Base-by-base conservation (phyloP, 2,797 vertebrate genomes). In the Taeniopygia guttata region DNA sequence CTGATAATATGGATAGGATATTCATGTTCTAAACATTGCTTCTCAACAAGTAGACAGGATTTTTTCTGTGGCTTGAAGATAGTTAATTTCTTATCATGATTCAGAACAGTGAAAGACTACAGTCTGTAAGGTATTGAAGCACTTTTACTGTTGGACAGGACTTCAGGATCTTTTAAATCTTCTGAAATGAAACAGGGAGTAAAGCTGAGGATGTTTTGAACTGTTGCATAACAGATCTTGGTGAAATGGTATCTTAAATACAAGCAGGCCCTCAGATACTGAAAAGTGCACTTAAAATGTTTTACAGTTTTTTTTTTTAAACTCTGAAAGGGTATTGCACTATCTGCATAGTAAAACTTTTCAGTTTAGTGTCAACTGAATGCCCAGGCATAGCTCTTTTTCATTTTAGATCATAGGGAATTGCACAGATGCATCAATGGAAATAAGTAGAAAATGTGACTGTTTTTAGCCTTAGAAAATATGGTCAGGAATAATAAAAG, bases 341-440 rank as follows among this genome's bases (percentile, higher is more conserved):
- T 63, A 20, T 48, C 88, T 91, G 36, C 49, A 54, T 70, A 63
- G 32, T 27, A 81, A 89, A 91, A 74, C 38, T 67, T 88, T 64
- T 60, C 36, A 84, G 64, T 86, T 72, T 72, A 54, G n/a, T 20
- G 30, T 69, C 55, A 76, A 18, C 26, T 40, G 38, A 68, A 89
- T 51, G 89, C 90, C 91, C 90, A 83, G 52, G 84, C 94, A 88
- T 93, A 93, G 64, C 94, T 95, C 94, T 96, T 94, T 92, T 84
- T 87, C 21, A 62, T 83, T 93, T 78, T 66, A 73, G 68, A 58
- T 73, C 68, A 38, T 12, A 85, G 68, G 87, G 89, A 76, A 89
- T 86, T 84, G 48, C 46, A 78, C 60, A 89, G 90, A 96, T 77
- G 85, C 95, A 93, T 87, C 58, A 67, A 94, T 76, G 88, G 85